Evolutionary conservation across 2,113 vertebrate genomes (phyloP).

Genomic region (Actenoides lindsayi): DNA sequence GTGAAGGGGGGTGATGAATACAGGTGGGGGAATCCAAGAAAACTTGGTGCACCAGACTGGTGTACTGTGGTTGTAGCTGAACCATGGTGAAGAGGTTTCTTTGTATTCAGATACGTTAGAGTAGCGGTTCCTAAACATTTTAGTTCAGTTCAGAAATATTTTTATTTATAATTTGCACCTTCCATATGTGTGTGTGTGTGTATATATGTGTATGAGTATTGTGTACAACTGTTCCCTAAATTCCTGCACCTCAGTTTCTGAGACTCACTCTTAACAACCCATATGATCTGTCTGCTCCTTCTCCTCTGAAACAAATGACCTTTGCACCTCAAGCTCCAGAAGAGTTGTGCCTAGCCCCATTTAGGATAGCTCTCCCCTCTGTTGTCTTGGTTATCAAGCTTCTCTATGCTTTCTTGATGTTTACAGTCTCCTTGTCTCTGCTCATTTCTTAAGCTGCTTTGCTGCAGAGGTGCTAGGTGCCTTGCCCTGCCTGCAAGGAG

Average conservation of each 20-base stretch:
- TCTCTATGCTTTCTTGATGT: background rate
- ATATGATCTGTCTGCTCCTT: fast-evolving
- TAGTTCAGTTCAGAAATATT: background rate
- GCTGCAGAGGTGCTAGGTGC: fast-evolving
- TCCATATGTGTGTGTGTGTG: background rate
- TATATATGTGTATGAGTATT: background rate
- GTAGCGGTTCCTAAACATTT: background rate
- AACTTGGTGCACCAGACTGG: background rate
- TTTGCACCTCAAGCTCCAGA: background rate
- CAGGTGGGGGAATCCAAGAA: background rate
- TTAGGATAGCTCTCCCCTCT: background rate
- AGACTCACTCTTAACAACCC: background rate
- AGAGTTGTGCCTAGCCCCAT: background rate
- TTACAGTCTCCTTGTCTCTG: background rate
- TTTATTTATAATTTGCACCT: background rate
- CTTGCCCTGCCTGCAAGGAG: fast-evolving
- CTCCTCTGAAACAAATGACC: background rate
- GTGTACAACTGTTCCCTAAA: background rate
- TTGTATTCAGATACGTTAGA: background rate
- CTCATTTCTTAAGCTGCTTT: background rate
- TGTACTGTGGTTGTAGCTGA: background rate
- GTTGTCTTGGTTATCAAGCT: background rate
- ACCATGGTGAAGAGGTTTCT: background rate
- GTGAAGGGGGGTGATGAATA: background rate
- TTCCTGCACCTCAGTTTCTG: background rate